phyloP scores from a whole-genome alignment of 2,888 invertebrate species.

The Rhagonycha fulva region DNA sequence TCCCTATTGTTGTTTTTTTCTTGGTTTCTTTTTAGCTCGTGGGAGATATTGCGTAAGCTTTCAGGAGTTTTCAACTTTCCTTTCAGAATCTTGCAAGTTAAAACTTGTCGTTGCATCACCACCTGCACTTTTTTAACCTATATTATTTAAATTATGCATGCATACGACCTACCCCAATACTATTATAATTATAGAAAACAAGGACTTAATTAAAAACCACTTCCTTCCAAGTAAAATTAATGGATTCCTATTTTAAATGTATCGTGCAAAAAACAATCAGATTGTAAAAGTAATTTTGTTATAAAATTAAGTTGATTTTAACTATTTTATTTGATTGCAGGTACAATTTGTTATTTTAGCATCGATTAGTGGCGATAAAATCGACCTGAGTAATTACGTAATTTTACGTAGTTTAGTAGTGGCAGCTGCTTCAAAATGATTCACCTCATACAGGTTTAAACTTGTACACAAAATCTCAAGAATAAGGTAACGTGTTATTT shows the following conservation, averaged over 20 bases:
- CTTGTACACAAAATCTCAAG: conserved; percentile 10
- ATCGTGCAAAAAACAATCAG: background rate
- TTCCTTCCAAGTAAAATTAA: background rate
- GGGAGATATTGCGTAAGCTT: background rate
- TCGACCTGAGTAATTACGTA: conserved; percentile 6
- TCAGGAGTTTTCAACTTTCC: background rate
- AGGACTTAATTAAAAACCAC: background rate
- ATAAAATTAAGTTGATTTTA: background rate
- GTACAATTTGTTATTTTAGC: background rate
- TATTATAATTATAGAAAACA: background rate
- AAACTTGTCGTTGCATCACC: background rate
- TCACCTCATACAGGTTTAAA: conserved; percentile 14
- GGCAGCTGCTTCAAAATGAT: conserved; percentile 13
- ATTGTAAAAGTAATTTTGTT: background rate
- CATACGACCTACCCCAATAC: background rate
- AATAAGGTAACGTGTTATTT: conserved; percentile 11
- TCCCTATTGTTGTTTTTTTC: background rate
- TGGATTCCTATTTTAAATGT: background rate
- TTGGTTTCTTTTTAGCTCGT: background rate
- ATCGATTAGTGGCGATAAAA: background rate
- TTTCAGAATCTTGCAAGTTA: background rate
- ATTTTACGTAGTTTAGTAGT: conserved; percentile 3
- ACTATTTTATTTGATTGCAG: background rate
- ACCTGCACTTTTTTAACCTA: background rate
- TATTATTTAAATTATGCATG: background rate